These are phyloP conservation scores for Meteorus colon DNA, from an alignment of 2,888 invertebrate genomes.

Conservation along the genomic window DNA sequence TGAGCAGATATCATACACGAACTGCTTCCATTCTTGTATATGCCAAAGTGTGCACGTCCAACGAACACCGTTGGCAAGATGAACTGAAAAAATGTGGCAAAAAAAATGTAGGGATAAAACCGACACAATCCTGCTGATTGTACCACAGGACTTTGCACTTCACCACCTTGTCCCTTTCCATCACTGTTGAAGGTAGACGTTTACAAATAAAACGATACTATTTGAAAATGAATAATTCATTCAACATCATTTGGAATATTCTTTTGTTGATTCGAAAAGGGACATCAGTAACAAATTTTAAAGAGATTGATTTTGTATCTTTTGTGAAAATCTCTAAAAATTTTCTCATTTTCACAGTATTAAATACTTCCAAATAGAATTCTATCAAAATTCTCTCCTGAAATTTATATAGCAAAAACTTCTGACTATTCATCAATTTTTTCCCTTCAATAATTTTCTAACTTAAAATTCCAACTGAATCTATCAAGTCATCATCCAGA, in stretches of 20 bases:
- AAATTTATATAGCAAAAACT: too few species aligned
- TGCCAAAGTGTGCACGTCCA: background rate
- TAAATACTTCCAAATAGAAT: too few species aligned
- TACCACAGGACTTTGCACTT: slow-evolving; percentile 44
- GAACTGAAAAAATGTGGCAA: background rate
- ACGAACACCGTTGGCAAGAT: slow-evolving; percentile 38
- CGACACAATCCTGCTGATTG: slow-evolving; percentile 35
- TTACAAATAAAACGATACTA: background rate
- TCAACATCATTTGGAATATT: too few species aligned
- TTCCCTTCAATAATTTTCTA: too few species aligned
- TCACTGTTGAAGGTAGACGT: slow-evolving; percentile 3
- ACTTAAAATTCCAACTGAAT: background rate
- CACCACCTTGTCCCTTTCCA: slow-evolving; percentile 50
- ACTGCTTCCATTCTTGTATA: background rate
- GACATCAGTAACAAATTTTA: too few species aligned
- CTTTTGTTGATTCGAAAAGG: too few species aligned
- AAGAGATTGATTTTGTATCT: too few species aligned
- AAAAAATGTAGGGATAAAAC: slow-evolving; percentile 45
- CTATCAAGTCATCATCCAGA: too few species aligned
- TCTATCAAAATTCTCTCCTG: too few species aligned
- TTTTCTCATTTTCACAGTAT: too few species aligned
- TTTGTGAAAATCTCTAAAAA: too few species aligned
- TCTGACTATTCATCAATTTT: too few species aligned
- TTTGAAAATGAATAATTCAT: background rate
- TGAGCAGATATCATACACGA: background rate